Evolutionary conservation across 2,113 vertebrate species (phyloP).

Genomic region (Amphilophus citrinellus): DNA sequence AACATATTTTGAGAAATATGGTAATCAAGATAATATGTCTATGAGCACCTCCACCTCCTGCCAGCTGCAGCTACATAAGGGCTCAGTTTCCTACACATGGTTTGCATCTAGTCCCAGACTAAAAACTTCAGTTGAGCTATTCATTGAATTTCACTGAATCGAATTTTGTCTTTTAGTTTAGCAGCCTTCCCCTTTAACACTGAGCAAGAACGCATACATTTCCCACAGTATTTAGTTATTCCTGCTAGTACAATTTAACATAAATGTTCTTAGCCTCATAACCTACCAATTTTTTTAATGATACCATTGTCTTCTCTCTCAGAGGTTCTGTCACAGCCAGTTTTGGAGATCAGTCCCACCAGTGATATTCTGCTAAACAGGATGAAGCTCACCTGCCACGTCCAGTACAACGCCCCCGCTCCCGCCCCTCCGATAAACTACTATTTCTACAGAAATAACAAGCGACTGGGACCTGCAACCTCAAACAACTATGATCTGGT

Average conservation of each 20-base stretch:
- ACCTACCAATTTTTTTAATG: background rate
- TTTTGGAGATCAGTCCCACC: constrained; percentile 35
- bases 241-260: background rate
- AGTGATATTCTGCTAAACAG: rapidly evolving
- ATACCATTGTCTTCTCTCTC: background rate
- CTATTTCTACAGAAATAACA: constrained; percentile 63
- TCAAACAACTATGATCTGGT: background rate
- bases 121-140: too few relatives aligned
- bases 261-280: background rate
- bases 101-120: background rate
- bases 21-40: rapidly evolving
- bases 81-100: too few relatives aligned
- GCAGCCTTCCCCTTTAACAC: rapidly evolving
- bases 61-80: too few relatives aligned
- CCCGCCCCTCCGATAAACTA: constrained; percentile 49
- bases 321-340: constrained; percentile 66
- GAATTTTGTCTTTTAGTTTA: background rate
- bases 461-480: constrained; percentile 4
- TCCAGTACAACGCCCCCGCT: constrained; percentile 54
- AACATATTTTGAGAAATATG: background rate
- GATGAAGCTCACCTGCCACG: constrained; percentile 64
- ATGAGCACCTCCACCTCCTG: rapidly evolving
- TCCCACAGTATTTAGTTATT: background rate
- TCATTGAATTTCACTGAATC: too few relatives aligned
- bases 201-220: rapidly evolving